These are phyloP conservation scores for Luperina nickerlii DNA, from an alignment of 2,888 invertebrate species.

Conservation along the genomic window DNA sequence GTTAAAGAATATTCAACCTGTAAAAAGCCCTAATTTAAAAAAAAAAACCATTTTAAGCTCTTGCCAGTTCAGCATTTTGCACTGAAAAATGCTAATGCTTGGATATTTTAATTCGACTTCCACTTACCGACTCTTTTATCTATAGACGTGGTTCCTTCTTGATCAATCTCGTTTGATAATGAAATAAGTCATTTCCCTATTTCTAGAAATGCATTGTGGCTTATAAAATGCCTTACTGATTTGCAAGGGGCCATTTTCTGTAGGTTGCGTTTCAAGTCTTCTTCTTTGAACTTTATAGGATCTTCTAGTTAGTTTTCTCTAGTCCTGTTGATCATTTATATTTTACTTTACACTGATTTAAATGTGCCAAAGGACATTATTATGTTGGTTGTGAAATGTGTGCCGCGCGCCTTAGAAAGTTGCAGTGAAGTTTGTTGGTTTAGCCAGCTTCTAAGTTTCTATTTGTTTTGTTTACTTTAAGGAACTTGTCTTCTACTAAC, in stretches of 20 bases:
- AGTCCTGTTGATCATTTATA: neutral
- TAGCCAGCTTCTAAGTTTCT: neutral
- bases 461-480: conserved; percentile 22
- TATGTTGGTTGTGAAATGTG: neutral
- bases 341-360: neutral
- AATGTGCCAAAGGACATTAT: neutral
- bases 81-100: neutral
- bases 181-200: neutral
- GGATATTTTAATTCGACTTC: neutral
- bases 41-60: neutral
- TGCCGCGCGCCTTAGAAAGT: conserved; percentile 2
- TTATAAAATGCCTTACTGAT: neutral
- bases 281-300: no score
- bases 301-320: neutral
- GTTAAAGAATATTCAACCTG: neutral
- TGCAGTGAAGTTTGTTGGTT: conserved; percentile 1
- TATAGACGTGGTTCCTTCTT: no score
- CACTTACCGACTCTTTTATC: neutral
- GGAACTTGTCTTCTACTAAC: neutral
- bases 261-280: no score
- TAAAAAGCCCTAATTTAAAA: no score
- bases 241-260: no score
- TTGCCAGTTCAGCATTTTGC: neutral
- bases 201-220: neutral
- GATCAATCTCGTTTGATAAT: no score